A percentile compares a stretch with the other conserved stretches of the same genome.
Conservation (phyloP, 2,797 vertebrate genomes). For the Scyliorhinus canicula region DNA sequence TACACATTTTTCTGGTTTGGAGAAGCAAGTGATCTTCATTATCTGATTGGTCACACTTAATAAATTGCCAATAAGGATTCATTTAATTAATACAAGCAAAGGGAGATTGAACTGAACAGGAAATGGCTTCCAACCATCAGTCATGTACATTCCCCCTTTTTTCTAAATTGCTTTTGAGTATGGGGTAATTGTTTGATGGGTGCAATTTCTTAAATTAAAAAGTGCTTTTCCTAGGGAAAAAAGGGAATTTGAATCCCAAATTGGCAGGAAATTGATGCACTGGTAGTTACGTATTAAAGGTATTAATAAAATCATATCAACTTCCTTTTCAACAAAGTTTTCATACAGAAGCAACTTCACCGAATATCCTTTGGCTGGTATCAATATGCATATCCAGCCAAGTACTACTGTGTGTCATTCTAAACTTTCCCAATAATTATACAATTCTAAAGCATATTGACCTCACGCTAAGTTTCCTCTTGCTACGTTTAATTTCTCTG, state of each 20-base stretch:
- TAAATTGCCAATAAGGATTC: background rate
- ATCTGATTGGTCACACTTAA: background rate
- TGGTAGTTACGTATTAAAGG: background rate
- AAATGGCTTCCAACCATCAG: too few species aligned
- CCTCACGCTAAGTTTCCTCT: background rate
- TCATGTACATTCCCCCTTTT: too few species aligned
- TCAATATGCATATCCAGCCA: background rate
- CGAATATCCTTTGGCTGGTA: background rate
- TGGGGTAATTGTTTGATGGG: too few species aligned
- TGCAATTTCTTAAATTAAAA: too few species aligned
- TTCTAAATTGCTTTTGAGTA: too few species aligned
- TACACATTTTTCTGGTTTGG: background rate
- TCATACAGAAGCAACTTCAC: background rate
- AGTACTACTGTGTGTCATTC: background rate
- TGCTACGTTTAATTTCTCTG: background rate
- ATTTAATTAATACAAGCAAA: background rate
- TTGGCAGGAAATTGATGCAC: too few species aligned
- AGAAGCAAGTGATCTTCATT: background rate
- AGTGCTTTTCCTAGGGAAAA: background rate
- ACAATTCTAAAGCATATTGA: background rate
- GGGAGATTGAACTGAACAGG: background rate
- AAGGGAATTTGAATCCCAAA: background rate
- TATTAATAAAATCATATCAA: background rate
- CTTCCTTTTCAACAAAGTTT: background rate
- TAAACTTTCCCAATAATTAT: background rate